Percentiles rank a stretch among this genome's conserved stretches.
These are phyloP conservation scores for Forbesichthys agassizii DNA, from an alignment of 2,113 vertebrate species.

Conservation along the genomic window DNA sequence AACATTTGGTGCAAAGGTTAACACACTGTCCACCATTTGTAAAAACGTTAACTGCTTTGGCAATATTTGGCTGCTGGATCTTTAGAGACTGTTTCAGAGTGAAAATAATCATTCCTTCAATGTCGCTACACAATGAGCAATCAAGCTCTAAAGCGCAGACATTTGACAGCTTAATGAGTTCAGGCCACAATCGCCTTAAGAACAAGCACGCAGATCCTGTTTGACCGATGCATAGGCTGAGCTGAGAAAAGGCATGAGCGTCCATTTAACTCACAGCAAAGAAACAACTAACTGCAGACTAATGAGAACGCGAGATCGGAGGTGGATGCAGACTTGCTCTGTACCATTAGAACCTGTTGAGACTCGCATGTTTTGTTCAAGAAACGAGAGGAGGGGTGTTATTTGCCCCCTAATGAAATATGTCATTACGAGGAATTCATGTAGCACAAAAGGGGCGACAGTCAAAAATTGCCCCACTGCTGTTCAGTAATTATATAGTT, in stretches of 20 bases:
- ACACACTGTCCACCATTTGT: no score
- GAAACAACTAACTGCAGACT: conserved; percentile 85
- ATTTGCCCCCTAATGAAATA: conserved; percentile 99
- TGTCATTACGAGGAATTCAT: conserved; percentile 99
- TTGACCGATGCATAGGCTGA: conserved; percentile 51
- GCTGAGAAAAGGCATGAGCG: conserved; percentile 57
- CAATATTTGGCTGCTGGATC: conserved; percentile 33
- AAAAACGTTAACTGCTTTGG: background rate
- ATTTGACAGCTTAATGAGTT: conserved; percentile 74
- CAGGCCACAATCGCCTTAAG: conserved; percentile 67
- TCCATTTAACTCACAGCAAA: conserved; percentile 68
- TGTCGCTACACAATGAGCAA: conserved; percentile 71
- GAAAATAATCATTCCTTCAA: conserved; percentile 54
- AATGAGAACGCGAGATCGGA: conserved; percentile 54
- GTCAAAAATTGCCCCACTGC: conserved; percentile 98
- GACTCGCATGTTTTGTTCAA: conserved; percentile 85
- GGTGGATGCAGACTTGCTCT: conserved; percentile 63
- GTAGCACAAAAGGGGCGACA: conserved; percentile 95
- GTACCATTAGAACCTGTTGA: conserved; percentile 79
- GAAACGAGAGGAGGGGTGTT: conserved; percentile 79
- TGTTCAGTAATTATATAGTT: conserved; percentile 99
- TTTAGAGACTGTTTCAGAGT: conserved; percentile 13
- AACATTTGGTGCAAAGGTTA: no score
- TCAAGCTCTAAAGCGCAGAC: conserved; percentile 64
- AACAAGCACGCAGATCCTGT: conserved; percentile 54